Evolutionary conservation across 1,140 invertebrate genomes (phyloP), one percentile per base, ranked within the genome.

Genomic region (Varroa destructor): DNA sequence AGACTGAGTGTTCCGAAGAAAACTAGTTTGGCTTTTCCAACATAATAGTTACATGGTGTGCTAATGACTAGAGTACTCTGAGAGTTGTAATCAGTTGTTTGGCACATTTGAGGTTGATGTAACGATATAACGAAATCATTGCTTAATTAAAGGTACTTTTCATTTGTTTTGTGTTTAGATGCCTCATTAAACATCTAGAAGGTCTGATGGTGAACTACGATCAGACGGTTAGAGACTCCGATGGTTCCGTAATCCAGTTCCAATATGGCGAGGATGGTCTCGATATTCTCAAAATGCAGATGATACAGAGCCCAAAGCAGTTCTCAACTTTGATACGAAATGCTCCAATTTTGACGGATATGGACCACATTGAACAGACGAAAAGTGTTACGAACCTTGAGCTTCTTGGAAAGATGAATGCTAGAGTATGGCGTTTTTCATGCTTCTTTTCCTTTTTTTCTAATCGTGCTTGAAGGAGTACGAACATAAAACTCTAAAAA

Each of bases 261-360:
- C 82, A 87, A n/a, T 99, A 98, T 79, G 97, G 97, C 1, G 96
- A 99, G 83, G 97, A 99, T 82, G 93, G 95, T 0, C 81, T 98
- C 61, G 96, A 99, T 79, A 87, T 97, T 61, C 80, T 85, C 0
- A 91, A 90, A 79, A 87, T 87, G 8, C 88, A 90, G 75, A 96
- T 91, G 78, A 81, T 99, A 0, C 87, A 86, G 64, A 51, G 46
- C 8, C 80, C 86, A 43, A 85, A 89, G 54, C 88, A 90, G 74
- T 82, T 97, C 2, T 80, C 84, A 46, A 93, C 97, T 76, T 81
- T 99, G 0, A 82, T 87, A 4, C 84, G 88, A 46, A 98, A 98
- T 78, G 79, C 82, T 78, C 55, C 81, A 82, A 70, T 86, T 83
- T 8, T 90, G 14, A 73, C 86, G 14, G 82, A 87, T 73, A 80